Percentiles rank a stretch among this genome's conserved stretches.
Evolutionary conservation across 2,113 vertebrate species (phyloP).

Genomic region (Erpornis zantholeuca): DNA sequence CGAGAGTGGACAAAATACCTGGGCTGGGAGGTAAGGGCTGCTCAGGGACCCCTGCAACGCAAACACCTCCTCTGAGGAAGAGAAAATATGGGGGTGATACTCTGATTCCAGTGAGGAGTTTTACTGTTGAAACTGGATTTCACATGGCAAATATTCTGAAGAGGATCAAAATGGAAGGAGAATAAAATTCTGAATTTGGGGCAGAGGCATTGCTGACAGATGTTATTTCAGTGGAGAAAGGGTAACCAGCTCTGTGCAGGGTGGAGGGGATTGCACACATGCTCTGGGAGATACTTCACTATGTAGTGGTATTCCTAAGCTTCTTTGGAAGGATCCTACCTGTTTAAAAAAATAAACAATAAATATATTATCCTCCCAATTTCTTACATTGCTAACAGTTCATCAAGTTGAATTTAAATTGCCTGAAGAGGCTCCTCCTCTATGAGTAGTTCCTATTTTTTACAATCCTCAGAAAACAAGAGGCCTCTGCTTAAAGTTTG

Average conservation of each 20-base stretch:
- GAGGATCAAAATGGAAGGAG: neutral
- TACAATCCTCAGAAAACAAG: neutral
- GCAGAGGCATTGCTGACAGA: neutral
- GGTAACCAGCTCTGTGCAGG: neutral
- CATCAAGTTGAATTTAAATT: neutral
- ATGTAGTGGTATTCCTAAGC: neutral
- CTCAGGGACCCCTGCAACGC: neutral
- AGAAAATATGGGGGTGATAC: fast-evolving
- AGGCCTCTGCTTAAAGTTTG: neutral
- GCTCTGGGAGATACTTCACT: neutral
- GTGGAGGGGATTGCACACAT: neutral
- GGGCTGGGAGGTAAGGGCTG: slow-evolving; percentile 79
- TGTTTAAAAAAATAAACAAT: neutral
- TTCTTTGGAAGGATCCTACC: neutral
- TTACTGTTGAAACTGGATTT: neutral
- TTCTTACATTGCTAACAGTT: neutral
- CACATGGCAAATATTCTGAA: neutral
- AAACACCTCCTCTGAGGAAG: neutral
- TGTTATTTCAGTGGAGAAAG: neutral
- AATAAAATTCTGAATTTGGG: neutral
- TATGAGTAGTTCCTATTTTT: neutral
- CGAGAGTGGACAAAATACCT: slow-evolving; percentile 88
- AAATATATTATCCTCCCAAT: neutral
- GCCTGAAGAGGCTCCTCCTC: neutral
- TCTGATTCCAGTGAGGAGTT: neutral